A percentile compares a stretch with the other conserved stretches of the same genome.
phyloP scores from a whole-genome alignment of 53 echinoderm and acorn worm species.

The Patiria pectinifera region DNA sequence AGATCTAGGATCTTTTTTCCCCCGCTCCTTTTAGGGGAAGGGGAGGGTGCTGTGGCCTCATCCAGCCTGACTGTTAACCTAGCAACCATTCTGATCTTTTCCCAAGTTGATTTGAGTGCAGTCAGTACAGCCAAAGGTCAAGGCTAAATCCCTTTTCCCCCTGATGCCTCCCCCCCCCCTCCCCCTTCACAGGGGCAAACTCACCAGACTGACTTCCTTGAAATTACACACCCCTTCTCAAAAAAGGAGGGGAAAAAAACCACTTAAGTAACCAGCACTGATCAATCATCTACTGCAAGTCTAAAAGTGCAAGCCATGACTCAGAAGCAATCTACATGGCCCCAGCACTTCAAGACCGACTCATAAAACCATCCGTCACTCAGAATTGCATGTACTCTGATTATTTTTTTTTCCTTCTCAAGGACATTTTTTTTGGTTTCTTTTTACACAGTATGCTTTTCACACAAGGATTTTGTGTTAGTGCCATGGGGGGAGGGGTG shows the following conservation, averaged over 20 bases:
- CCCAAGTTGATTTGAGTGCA: background rate
- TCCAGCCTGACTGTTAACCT: background rate
- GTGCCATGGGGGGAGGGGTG: no score
- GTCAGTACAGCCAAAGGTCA: background rate
- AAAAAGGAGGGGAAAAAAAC: background rate
- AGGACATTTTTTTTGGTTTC: no score
- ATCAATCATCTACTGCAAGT: slow-evolving; percentile 3
- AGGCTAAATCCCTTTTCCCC: background rate
- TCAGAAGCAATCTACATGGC: background rate
- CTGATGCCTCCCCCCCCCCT: no score
- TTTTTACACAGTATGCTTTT: no score
- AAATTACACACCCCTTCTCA: background rate
- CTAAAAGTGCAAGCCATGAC: slow-evolving; percentile 29
- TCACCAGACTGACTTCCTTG: background rate
- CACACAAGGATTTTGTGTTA: no score
- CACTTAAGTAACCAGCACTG: background rate
- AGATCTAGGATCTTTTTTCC: no score
- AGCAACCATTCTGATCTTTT: background rate
- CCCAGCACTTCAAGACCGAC: background rate
- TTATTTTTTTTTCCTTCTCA: no score
- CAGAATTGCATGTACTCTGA: background rate
- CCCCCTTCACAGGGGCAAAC: background rate
- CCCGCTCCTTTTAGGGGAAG: no score
- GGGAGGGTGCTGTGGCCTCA: background rate
- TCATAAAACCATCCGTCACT: slow-evolving; percentile 49